Evolutionary conservation across 2,797 vertebrate species (phyloP).

Genomic region (Lagorchestes hirsutus): DNA sequence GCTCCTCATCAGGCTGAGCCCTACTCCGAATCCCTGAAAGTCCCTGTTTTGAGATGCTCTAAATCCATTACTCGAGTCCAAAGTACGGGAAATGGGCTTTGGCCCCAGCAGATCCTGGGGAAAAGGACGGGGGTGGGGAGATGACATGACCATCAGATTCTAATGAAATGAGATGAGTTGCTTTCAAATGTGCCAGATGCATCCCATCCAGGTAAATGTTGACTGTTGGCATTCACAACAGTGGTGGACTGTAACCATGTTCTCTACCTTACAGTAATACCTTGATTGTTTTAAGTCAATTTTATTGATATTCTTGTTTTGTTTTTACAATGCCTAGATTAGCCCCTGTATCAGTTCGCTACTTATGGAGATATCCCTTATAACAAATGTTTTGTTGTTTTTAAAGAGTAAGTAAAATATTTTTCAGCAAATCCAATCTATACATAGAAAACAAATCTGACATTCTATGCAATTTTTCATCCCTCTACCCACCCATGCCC

Average conservation of each 20-base stretch:
- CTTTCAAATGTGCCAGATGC: not conserved
- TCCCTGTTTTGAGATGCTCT: no score
- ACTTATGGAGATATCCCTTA: not conserved
- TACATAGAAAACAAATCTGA: not conserved
- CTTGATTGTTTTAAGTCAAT: not conserved
- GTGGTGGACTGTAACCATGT: not conserved
- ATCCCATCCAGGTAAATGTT: not conserved
- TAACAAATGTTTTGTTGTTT: not conserved
- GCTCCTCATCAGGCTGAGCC: no score
- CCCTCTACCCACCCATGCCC: not conserved
- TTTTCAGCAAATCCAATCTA: not conserved
- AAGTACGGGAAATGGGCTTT: not conserved
- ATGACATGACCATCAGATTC: not conserved
- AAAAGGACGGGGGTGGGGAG: not conserved
- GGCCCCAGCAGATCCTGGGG: not conserved
- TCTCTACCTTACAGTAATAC: not conserved
- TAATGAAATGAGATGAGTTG: not conserved
- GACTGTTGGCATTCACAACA: not conserved
- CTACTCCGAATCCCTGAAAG: not conserved
- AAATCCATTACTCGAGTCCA: not conserved
- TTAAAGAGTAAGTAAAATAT: not conserved
- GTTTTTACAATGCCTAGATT: not conserved
- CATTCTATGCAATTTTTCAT: not conserved
- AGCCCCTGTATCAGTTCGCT: not conserved
- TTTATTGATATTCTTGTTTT: not conserved